phyloP scores from a whole-genome alignment of 2,797 vertebrate genomes.

The Sciurus carolinensis region DNA sequence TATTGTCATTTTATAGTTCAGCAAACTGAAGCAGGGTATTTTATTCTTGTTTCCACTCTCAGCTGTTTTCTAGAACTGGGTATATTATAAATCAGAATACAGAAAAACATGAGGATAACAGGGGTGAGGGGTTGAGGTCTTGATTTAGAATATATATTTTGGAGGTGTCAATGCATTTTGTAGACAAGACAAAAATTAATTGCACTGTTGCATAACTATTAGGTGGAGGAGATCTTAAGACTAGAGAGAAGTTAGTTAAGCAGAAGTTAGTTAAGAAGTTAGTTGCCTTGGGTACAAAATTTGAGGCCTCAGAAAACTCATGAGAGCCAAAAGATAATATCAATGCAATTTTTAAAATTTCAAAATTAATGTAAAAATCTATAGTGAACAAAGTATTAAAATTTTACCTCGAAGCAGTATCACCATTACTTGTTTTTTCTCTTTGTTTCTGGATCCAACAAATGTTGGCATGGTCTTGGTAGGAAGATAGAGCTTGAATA shows the following conservation, averaged over 20 bases:
- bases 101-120: background rate
- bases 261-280: background rate
- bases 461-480: fast-evolving
- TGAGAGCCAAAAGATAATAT: background rate
- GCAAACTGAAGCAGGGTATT: background rate
- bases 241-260: background rate
- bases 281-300: background rate
- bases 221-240: background rate
- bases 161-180: background rate
- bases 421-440: background rate
- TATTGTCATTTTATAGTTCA: background rate
- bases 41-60: background rate
- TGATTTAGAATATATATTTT: background rate
- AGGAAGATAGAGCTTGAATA: background rate
- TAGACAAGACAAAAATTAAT: background rate
- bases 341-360: background rate
- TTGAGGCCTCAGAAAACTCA: background rate
- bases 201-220: background rate
- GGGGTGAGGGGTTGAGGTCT: background rate
- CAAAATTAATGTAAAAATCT: background rate
- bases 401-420: background rate
- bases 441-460: background rate
- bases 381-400: background rate
- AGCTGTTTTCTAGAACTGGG: background rate
- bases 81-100: background rate